Base-by-base conservation (phyloP, 2,113 vertebrate genomes). In the Caracal caracal region DNA sequence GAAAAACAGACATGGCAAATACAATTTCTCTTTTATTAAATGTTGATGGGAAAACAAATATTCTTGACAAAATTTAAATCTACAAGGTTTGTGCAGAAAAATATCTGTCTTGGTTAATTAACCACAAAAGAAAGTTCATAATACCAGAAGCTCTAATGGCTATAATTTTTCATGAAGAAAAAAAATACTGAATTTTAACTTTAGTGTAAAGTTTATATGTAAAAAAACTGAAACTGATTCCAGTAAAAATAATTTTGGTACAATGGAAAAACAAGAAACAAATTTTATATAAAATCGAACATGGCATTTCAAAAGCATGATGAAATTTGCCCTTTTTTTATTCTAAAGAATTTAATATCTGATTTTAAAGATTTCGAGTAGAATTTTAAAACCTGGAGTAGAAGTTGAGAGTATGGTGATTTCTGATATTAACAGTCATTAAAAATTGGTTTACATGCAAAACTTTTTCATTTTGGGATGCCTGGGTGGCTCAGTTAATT, bases 331-430 rank as follows among this genome's bases (percentile, higher is more conserved):
- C 53, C 53, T 53, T 87, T 30, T 88, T 81, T 20, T 30, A 26
- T 63, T 65, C 47, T 92, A 83, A 49, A 70, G 19, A 56, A 3
- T 56, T 63, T 66, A 92, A 43, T 35, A 43, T 56, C 37, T 19
- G 30, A 47, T 75, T 94, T 94, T 70, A 40, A 78, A 63, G n/a
- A 83, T 53, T 90, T 90, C 49, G 94, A 96, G 86, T 33, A 59
- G 17, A 79, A 93, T 19, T 83, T 92, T 87, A 26, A 43, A 89
- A 86, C 15, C 81, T 83, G 37, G 40, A 66, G 78, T 79, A 83
- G 43, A 83, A 68, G 30, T 93, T 24, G n/a, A 89, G 16, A 51
- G n/a, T 11, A 26, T 65, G n/a, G 22, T 76, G 49, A 88, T 49
- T 90, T 68, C 40, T 92, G 40, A 79, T 91, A 68, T 86, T 94